Evolutionary conservation across 2,888 invertebrate genomes (phyloP).

Genomic region (Chrysolina americana): DNA sequence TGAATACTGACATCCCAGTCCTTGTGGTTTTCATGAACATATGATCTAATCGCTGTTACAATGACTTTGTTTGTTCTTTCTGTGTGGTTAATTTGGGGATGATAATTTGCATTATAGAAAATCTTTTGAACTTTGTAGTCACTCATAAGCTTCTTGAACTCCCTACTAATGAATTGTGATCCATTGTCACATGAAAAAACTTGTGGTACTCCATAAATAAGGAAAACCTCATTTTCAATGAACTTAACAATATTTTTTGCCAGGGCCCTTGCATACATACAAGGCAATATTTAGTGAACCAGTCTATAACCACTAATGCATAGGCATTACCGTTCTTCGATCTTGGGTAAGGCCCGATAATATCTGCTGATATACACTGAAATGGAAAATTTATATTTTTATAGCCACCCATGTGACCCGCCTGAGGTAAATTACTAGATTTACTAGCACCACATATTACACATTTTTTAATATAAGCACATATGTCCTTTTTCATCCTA

Average conservation of each 20-base stretch:
- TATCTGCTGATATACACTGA: constrained; percentile 45
- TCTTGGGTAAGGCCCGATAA: constrained; percentile 47
- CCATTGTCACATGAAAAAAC: constrained; percentile 42
- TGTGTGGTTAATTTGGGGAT: constrained; percentile 61
- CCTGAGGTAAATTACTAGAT: constrained; percentile 37
- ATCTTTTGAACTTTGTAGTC: constrained; percentile 47
- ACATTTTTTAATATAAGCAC: constrained; percentile 31
- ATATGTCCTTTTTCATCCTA: no score
- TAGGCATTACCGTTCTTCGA: constrained; percentile 19
- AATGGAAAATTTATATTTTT: constrained; percentile 36
- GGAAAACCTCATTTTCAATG: constrained; percentile 45
- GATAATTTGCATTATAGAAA: constrained; percentile 55
- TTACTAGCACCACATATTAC: constrained; percentile 42
- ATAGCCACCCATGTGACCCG: constrained; percentile 40
- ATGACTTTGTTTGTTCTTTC: constrained; percentile 60
- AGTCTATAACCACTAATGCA: constrained; percentile 15
- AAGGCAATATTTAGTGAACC: constrained; percentile 25
- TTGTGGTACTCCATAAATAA: constrained; percentile 42
- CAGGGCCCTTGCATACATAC: constrained; percentile 22
- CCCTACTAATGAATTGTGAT: constrained; percentile 32
- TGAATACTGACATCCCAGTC: not conserved
- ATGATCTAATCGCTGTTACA: constrained; percentile 53
- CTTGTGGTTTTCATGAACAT: constrained; percentile 38
- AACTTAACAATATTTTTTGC: constrained; percentile 34
- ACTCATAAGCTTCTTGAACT: constrained; percentile 42